Conservation (phyloP, 2,113 vertebrate genomes). For the Pelobates fuscus region DNA sequence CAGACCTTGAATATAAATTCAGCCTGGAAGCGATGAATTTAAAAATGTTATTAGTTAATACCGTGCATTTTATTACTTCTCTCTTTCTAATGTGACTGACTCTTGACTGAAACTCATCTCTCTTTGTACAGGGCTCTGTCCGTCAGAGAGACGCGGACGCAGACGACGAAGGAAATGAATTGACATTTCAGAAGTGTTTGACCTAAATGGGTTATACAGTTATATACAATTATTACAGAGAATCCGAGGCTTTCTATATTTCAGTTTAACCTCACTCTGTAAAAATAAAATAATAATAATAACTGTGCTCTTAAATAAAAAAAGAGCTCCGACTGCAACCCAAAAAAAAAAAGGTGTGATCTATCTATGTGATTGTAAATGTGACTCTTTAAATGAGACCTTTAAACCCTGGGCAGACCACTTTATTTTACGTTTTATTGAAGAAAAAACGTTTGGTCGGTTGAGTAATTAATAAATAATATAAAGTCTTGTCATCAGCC, state of each 20-base stretch:
- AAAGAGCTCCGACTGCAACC: constrained; percentile 20
- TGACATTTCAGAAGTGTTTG: constrained; percentile 48
- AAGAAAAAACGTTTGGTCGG: neutral
- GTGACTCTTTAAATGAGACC: neutral
- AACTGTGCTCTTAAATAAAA: no score
- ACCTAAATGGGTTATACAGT: constrained; percentile 50
- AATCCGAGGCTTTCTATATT: constrained; percentile 42
- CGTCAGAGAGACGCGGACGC: constrained; percentile 12
- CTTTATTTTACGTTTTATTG: neutral
- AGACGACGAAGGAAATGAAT: constrained; percentile 34
- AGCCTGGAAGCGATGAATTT: constrained; percentile 49
- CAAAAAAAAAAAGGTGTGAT: neutral
- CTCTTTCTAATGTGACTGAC: constrained; percentile 39
- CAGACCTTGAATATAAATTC: constrained; percentile 60
- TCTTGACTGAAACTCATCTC: constrained; percentile 44
- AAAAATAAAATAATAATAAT: no score
- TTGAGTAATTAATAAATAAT: neutral
- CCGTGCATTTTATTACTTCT: constrained; percentile 44
- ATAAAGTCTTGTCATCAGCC: neutral
- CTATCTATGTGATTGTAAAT: neutral
- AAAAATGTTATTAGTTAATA: constrained; percentile 50
- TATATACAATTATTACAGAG: constrained; percentile 45
- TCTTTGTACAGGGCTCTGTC: constrained; percentile 40
- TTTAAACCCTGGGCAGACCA: neutral
- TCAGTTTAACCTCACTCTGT: constrained; percentile 36